phyloP scores from a whole-genome alignment of 2,888 invertebrate species.

The Agriopis marginaria region DNA sequence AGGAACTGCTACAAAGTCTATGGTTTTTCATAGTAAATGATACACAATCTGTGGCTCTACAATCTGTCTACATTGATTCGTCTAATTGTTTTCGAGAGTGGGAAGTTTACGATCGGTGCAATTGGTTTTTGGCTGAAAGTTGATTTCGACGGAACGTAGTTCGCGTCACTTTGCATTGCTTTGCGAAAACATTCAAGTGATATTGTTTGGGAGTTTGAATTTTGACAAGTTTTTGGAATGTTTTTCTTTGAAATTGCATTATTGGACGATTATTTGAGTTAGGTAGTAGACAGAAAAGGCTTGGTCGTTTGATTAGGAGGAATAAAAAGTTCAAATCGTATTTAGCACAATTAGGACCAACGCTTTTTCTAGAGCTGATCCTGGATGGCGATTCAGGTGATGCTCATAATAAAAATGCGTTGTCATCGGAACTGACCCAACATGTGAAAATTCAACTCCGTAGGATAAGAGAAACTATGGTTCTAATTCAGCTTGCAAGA shows the following conservation, averaged over 20 bases:
- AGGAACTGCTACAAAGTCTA: too few relatives aligned
- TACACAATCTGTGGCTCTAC: not conserved
- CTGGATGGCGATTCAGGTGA: too few relatives aligned
- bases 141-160: slow-evolving; percentile 16
- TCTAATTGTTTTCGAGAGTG: slow-evolving; percentile 43
- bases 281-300: not conserved
- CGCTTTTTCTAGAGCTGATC: too few relatives aligned
- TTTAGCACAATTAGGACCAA: too few relatives aligned
- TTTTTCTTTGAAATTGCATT: slow-evolving; percentile 1
- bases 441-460: too few relatives aligned
- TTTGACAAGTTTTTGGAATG: not conserved
- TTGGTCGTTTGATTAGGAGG: not conserved
- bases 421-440: too few relatives aligned
- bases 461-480: too few relatives aligned
- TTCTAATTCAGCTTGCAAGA: too few relatives aligned
- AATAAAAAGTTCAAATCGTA: too few relatives aligned
- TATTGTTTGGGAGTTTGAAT: slow-evolving; percentile 16
- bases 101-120: slow-evolving; percentile 33
- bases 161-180: slow-evolving; percentile 18
- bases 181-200: slow-evolving; percentile 18
- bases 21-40: too few relatives aligned
- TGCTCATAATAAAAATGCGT: too few relatives aligned
- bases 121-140: slow-evolving; percentile 31
- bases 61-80: slow-evolving; percentile 39
- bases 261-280: not conserved